These are phyloP conservation scores for Drosophila neonasuta DNA, from an alignment of 2,888 invertebrate genomes.

Conservation along the genomic window DNA sequence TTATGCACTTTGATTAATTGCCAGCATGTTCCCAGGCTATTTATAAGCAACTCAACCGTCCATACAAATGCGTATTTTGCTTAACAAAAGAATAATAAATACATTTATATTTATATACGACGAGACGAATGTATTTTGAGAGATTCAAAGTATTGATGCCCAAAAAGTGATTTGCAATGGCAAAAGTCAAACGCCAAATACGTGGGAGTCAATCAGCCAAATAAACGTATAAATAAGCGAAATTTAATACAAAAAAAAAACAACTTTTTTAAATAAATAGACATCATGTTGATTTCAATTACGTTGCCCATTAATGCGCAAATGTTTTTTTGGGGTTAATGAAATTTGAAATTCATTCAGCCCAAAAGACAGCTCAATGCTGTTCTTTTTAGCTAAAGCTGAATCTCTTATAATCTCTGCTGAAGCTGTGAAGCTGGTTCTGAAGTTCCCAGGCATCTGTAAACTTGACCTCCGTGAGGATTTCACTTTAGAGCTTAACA, in stretches of 20 bases:
- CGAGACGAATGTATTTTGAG: not conserved
- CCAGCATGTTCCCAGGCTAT: conserved; percentile 71
- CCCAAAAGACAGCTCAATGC: conserved; percentile 52
- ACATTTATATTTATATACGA: conserved; percentile 22
- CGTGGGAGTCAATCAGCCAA: conserved; percentile 73
- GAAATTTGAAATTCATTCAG: conserved; percentile 55
- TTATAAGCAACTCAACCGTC: conserved; percentile 35
- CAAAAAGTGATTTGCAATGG: conserved; percentile 61
- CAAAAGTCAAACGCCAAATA: conserved; percentile 60
- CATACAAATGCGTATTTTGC: conserved; percentile 28
- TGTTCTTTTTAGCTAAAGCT: conserved; percentile 8
- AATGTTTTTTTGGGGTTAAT: conserved; percentile 65
- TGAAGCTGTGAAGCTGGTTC: conserved; percentile 17
- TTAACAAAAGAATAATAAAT: conserved; percentile 71
- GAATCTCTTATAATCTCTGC: not conserved
- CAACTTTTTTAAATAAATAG: conserved; percentile 53
- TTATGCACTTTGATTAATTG: conserved; percentile 71
- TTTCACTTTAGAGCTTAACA: conserved; percentile 47
- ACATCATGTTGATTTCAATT: conserved; percentile 76
- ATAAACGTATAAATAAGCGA: conserved; percentile 43
- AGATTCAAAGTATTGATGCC: conserved; percentile 53
- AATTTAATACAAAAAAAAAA: conserved; percentile 35
- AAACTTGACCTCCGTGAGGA: conserved; percentile 67
- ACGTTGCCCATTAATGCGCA: conserved; percentile 57
- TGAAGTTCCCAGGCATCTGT: conserved; percentile 35